Evolutionary conservation across 2,888 invertebrate genomes (phyloP), one percentile per base, ranked within the genome.

Genomic region (Tenthredo notha): DNA sequence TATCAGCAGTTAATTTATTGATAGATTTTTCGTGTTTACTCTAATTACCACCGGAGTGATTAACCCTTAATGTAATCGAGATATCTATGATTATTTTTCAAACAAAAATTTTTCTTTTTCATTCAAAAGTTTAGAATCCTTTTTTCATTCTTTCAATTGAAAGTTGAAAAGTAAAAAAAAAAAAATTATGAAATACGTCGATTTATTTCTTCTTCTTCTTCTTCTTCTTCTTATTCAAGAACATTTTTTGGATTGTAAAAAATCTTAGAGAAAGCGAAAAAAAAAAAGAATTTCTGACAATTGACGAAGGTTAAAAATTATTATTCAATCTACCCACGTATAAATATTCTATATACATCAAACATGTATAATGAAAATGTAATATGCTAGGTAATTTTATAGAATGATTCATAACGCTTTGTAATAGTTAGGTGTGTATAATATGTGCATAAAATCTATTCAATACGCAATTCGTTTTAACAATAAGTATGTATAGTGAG

Each of bases 391-490:
- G 43, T 4, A 3, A 2, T 40, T 25, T 21, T 12, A 43, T 43
- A 0, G 21, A 74, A 74, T 74, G 74, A 74, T 74, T 74, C 74
- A 74, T 74, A 74, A 40, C 10, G 43, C n/a, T 21, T 67, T 29
- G 10, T 61, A 67, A 67, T 67, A 67, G 12, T 21, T 33, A 67
- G 10, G 33, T 67, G 12, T 43, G 12, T 74, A 18, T 43, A 43
- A 18, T 72, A 37, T n/a, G 37, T 40, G 67, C 67, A 33, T 67
- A 67, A 67, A 33, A 67, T 33, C 29, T 33, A 67, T 33, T 29
- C 67, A 67, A 33, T 33, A 15, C 61, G 61, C 61, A 61, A 67
- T 67, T 33, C 10, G 33, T 67, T 67, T 58, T 29, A 40, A 50
- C 47, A 47, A 33, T 67, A 67, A 33, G 4, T 33, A 33, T 33